Evolutionary conservation across 35 echinoderm and acorn worm genomes (phyloP).

Genomic region (Holothuria glaberrima): DNA sequence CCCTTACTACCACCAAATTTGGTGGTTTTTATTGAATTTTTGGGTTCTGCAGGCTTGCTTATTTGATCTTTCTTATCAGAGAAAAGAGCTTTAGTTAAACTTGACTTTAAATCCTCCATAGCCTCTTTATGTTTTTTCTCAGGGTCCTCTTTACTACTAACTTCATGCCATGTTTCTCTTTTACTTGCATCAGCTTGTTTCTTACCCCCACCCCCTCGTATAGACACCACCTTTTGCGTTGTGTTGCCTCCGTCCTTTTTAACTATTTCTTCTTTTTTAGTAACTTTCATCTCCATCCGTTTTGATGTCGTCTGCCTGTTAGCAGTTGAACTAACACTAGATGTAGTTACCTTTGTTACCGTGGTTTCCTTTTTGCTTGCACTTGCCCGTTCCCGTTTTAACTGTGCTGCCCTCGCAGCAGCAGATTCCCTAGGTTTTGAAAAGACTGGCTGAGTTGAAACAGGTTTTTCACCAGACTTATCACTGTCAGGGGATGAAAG

Average conservation of each 20-base stretch:
- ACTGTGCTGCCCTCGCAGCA: slow-evolving; percentile 19
- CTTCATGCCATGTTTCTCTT: slow-evolving; percentile 13
- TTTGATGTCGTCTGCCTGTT: background rate
- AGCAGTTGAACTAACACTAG: background rate
- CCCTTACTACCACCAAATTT: background rate
- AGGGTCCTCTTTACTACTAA: background rate
- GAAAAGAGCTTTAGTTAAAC: slow-evolving; percentile 27
- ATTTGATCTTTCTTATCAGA: slow-evolving; percentile 45
- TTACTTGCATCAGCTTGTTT: background rate
- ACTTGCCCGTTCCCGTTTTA: slow-evolving; percentile 48
- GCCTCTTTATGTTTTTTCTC: slow-evolving; percentile 44
- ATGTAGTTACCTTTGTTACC: slow-evolving; percentile 11
- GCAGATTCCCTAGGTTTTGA: slow-evolving; percentile 40
- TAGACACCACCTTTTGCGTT: slow-evolving; percentile 34
- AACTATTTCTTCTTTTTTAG: slow-evolving; percentile 15
- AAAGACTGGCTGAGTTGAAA: background rate
- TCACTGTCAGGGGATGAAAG: slow-evolving; percentile 45
- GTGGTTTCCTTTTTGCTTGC: slow-evolving; percentile 39
- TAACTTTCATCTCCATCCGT: background rate
- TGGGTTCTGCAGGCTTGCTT: background rate
- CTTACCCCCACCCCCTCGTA: slow-evolving; percentile 37
- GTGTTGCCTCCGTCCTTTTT: slow-evolving; percentile 16
- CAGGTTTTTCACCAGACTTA: slow-evolving; percentile 24
- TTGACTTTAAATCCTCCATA: slow-evolving; percentile 48
- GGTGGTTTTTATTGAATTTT: background rate